These are phyloP conservation scores for Tigriopus californicus DNA, from an alignment of 2,888 invertebrate genomes.

Conservation along the genomic window DNA sequence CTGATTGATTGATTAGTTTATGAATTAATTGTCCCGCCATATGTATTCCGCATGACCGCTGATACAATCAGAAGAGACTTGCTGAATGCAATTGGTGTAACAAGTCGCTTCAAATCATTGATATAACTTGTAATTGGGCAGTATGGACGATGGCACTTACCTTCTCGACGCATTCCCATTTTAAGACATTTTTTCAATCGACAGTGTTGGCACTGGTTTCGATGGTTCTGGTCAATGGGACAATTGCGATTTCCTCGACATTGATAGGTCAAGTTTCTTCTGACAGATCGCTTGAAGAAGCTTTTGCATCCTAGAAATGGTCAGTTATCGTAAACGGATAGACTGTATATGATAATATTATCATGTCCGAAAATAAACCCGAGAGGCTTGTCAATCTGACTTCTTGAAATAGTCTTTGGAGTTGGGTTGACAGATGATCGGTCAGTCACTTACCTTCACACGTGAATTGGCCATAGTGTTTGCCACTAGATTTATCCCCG, in stretches of 20 bases:
- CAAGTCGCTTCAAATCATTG: too few relatives aligned
- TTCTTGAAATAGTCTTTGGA: too few relatives aligned
- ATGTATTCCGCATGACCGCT: too few relatives aligned
- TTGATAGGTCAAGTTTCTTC: constrained; percentile 91
- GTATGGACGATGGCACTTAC: constrained; percentile 35
- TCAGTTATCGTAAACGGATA: background rate
- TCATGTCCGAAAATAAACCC: too few relatives aligned
- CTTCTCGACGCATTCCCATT: constrained; percentile 99
- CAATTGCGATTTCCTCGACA: constrained; percentile 92
- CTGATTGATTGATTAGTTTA: too few relatives aligned
- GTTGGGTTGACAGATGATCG: background rate
- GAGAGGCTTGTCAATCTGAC: too few relatives aligned
- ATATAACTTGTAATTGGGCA: too few relatives aligned
- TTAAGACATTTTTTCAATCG: constrained; percentile 96
- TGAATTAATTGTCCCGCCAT: too few relatives aligned
- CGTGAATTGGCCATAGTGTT: constrained; percentile 98
- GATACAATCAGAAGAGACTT: too few relatives aligned
- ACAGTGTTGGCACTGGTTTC: constrained; percentile 99
- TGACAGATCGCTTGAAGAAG: constrained; percentile 95
- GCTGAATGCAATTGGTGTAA: too few relatives aligned
- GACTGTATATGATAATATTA: too few relatives aligned
- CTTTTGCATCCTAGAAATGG: constrained; percentile 80
- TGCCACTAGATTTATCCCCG: constrained; percentile 94
- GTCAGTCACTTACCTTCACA: constrained; percentile 55
- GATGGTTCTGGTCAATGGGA: constrained; percentile 96